Percentiles rank a stretch among this genome's conserved stretches.
Conservation (phyloP, 1,140 invertebrate genomes). For the Diorhabda elongata region DNA sequence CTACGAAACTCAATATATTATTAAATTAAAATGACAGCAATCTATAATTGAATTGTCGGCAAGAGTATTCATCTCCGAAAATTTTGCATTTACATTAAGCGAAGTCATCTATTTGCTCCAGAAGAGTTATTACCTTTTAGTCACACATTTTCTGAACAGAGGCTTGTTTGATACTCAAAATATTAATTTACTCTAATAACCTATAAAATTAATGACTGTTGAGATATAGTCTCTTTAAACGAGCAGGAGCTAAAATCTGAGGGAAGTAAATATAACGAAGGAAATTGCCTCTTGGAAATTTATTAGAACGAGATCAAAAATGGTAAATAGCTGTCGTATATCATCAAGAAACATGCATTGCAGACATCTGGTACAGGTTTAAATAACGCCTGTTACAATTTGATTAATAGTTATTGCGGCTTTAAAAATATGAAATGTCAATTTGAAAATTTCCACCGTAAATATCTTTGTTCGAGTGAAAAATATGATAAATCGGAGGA, state of each 20-base stretch:
- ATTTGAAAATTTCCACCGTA: no score
- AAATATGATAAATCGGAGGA: no score
- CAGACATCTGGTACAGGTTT: not conserved
- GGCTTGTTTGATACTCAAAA: constrained; percentile 2
- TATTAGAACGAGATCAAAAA: not conserved
- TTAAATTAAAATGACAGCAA: no score
- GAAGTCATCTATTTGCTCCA: not conserved
- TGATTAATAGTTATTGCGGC: not conserved
- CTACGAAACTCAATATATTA: no score
- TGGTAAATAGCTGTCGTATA: not conserved
- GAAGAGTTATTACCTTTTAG: not conserved
- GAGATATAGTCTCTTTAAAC: not conserved
- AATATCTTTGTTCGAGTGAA: no score
- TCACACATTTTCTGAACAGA: not conserved
- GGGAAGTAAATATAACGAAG: not conserved
- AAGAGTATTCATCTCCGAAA: not conserved
- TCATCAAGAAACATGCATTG: not conserved
- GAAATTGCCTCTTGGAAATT: not conserved
- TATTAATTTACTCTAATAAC: constrained; percentile 3
- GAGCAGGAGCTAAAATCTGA: not conserved
- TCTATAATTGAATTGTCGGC: no score
- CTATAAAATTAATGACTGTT: not conserved
- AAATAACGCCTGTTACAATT: not conserved
- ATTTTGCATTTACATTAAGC: not conserved
- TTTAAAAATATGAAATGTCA: no score